phyloP scores from a whole-genome alignment of 2,797 vertebrate genomes.

The Poecilia picta region DNA sequence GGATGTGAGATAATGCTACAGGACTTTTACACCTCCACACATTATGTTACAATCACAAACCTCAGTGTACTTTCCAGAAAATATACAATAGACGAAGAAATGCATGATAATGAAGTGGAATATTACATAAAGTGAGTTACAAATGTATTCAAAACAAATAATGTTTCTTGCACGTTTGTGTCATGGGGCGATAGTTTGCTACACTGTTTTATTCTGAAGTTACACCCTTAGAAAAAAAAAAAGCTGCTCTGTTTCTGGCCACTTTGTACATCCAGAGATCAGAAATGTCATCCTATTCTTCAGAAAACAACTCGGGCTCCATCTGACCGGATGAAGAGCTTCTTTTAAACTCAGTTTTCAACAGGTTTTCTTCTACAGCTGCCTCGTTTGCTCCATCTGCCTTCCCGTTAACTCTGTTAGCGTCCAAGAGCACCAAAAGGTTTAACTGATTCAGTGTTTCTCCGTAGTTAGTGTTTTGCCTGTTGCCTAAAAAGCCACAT shows the following conservation, averaged over 20 bases:
- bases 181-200: background rate
- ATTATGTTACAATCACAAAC: background rate
- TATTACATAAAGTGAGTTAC: background rate
- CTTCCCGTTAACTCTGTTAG: background rate
- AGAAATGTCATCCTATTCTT: background rate
- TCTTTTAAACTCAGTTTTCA: background rate
- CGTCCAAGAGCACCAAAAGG: background rate
- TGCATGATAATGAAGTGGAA: background rate
- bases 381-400: background rate
- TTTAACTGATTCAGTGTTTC: background rate
- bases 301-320: background rate
- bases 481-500: background rate
- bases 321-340: background rate
- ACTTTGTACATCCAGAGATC: background rate
- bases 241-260: background rate
- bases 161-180: background rate
- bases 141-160: background rate
- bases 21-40: background rate
- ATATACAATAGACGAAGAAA: background rate
- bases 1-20: background rate
- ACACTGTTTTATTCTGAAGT: background rate
- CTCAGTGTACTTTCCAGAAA: background rate
- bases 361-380: background rate
- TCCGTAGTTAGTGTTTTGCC: background rate
- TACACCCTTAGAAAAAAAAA: background rate